A percentile compares a stretch with the other conserved stretches of the same genome.
phyloP scores from a whole-genome alignment of 2,113 vertebrate genomes.

The Hippoglossus stenolepis region DNA sequence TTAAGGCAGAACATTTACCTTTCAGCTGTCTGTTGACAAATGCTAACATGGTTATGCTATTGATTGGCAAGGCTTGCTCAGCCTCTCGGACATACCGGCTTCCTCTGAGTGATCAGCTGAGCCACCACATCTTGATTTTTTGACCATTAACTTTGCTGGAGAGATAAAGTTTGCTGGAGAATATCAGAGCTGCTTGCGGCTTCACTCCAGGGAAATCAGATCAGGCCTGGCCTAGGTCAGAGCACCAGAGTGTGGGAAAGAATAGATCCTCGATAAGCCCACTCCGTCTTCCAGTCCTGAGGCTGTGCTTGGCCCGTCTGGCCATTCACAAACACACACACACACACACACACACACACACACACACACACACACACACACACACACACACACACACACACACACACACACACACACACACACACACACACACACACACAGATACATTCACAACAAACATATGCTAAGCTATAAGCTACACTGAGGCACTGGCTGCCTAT shows the following conservation, averaged over 20 bases:
- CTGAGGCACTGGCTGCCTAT: background rate
- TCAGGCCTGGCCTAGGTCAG: constrained; percentile 52
- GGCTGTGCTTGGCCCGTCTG: constrained; percentile 25
- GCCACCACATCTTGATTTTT: constrained; percentile 58
- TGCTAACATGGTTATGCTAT: constrained; percentile 28
- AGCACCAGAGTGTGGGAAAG: constrained; percentile 74
- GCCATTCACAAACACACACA: background rate
- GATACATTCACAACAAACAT: constrained; percentile 7
- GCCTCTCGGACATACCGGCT: constrained; percentile 1
- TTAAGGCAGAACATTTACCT: constrained; percentile 25
- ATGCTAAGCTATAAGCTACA: constrained; percentile 16
- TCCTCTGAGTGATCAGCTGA: constrained; percentile 44
- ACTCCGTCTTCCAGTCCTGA: constrained; percentile 42
- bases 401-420: constrained; percentile 20
- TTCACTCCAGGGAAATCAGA: constrained; percentile 79
- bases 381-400: constrained; percentile 7
- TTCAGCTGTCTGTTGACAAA: constrained; percentile 28
- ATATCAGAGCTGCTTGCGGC: constrained; percentile 45
- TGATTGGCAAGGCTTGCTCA: constrained; percentile 11
- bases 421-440: constrained; percentile 1
- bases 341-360: background rate
- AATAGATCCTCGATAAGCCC: constrained; percentile 73
- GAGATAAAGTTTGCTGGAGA: constrained; percentile 67
- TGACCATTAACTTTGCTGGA: constrained; percentile 58
- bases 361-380: background rate